Evolutionary conservation across 1,140 invertebrate species (phyloP).

Genomic region (Aphis gossypii): DNA sequence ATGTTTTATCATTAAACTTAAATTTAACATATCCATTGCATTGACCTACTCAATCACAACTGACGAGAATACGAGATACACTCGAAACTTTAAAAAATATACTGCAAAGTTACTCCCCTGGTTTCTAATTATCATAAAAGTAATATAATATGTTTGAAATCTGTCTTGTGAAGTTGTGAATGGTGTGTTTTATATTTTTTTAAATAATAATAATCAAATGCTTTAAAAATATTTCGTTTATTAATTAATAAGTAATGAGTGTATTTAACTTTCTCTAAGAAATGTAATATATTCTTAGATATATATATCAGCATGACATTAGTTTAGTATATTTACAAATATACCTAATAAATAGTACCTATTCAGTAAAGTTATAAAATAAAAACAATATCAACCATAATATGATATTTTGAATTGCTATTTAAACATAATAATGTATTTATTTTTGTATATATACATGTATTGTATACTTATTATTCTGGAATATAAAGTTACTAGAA

Average conservation of each 20-base stretch:
- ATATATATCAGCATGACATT: no score
- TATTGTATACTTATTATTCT: no score
- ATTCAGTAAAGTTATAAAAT: no score
- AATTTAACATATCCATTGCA: not conserved
- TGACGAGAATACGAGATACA: not conserved
- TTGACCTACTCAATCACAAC: not conserved
- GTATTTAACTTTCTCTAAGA: not conserved
- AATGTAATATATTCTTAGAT: not conserved
- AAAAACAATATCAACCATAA: no score
- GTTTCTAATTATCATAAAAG: not conserved
- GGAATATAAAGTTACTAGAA: no score
- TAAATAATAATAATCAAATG: not conserved
- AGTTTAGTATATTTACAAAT: no score
- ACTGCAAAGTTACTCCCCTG: not conserved
- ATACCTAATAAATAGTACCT: no score
- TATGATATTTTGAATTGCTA: no score
- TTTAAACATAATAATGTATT: no score
- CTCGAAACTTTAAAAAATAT: not conserved
- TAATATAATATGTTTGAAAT: not conserved
- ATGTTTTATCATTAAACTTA: not conserved
- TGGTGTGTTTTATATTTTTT: not conserved
- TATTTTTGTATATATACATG: no score
- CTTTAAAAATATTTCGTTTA: not conserved
- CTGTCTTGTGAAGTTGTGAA: no score
- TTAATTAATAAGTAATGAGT: not conserved